Evolutionary conservation across 2,888 invertebrate species (phyloP), one percentile per base, ranked within the genome.

Genomic region (Mellilla xanthometata): DNA sequence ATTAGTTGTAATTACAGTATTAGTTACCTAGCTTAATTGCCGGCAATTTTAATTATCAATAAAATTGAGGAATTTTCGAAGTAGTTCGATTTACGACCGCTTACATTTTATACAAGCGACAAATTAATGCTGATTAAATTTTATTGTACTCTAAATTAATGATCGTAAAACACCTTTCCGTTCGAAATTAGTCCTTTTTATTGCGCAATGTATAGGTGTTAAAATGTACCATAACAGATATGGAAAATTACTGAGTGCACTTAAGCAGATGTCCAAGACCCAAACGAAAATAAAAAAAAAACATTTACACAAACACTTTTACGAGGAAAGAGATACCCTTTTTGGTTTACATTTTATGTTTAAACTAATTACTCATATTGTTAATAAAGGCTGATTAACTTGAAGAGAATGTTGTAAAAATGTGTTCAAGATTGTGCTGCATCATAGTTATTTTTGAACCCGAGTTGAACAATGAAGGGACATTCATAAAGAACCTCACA

Each of bases 11-110:
- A 84, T 85, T 84, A 85, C 67, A 62, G 67, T 68, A 62, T 62
- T 72, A 68, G 69, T 73, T 67, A 73, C 60, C 44, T 53, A 56
- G 57, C 58, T 77, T 85, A 85, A 87, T 85, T 85, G 85, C 73
- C 68, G 66, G 72, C 77, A 73, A 83, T 85, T 84, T 84, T 87
- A 89, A 88, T 89, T 89, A 87, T 84, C 86, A 72, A 74, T 68
- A 68, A 72, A 71, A 68, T 38, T 62, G 49, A 55, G 60, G 69
- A 70, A 71, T 71, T 74, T 70, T 57, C 60, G 55, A 65, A 68
- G 59, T 66, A 58, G 60, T 53, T 58, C 60, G 60, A 58, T 82
- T 81, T 84, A 82, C 76, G 62, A 63, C 60, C 63, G 58, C 48
- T 64, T 50, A 53, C 49, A 47, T 40, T 54, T n/a, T 52, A 52